Percentiles rank a stretch among this genome's conserved stretches.
These are phyloP conservation scores for Aricia artaxerxes DNA, from an alignment of 2,888 invertebrate species.

Conservation along the genomic window DNA sequence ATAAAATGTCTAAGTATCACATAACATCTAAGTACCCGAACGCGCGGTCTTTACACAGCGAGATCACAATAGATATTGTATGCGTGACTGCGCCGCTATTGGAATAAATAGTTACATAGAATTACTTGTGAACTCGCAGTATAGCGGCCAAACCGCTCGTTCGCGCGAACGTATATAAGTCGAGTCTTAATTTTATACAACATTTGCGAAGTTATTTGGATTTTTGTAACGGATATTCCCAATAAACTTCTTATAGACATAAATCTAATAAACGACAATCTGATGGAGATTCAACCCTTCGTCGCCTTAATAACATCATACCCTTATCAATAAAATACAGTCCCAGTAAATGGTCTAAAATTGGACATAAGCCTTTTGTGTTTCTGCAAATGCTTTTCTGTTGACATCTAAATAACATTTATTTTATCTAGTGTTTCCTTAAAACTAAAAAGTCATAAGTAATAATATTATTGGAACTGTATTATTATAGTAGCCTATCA, in stretches of 20 bases:
- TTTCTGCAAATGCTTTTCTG: not conserved
- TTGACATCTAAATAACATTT: not conserved
- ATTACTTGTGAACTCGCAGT: too few species aligned
- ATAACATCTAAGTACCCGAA: too few species aligned
- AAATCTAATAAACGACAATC: constrained; percentile 20
- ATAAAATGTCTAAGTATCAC: too few species aligned
- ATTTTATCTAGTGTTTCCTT: not conserved
- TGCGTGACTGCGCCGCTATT: too few species aligned
- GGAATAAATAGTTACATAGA: too few species aligned
- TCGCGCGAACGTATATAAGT: too few species aligned
- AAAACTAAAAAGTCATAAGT: not conserved
- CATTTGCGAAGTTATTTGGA: not conserved
- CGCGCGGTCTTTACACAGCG: too few species aligned
- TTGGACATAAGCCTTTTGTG: constrained; percentile 1
- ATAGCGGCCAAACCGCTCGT: too few species aligned
- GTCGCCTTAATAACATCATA: constrained; percentile 8
- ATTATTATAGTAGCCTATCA: too few species aligned
- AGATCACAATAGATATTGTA: too few species aligned
- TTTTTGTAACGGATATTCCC: not conserved
- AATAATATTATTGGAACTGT: too few species aligned
- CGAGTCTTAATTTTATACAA: not conserved
- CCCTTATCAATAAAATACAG: constrained; percentile 23
- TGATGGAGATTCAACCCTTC: constrained; percentile 14
- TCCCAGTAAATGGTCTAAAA: not conserved
- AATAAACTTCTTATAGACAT: constrained; percentile 4